Conservation (phyloP, 2,797 vertebrate species). For the Moxostoma hubbsi region DNA sequence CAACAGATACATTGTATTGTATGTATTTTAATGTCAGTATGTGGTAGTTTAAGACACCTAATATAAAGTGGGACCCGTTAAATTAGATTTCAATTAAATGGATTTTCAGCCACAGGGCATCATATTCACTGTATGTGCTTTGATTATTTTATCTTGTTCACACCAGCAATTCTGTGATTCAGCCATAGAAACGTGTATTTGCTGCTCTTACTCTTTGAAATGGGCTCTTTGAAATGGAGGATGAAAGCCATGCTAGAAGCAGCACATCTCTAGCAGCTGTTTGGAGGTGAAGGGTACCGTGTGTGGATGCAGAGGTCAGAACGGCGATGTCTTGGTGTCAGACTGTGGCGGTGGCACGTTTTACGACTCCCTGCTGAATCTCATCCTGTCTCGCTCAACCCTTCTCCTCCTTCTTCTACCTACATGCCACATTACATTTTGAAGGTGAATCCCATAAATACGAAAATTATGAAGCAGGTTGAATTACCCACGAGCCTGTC, state of each 20-base stretch:
- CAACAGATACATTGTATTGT: no score
- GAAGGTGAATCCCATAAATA: conserved; percentile 84
- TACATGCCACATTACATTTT: conserved; percentile 81
- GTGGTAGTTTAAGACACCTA: no score
- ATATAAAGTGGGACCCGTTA: no score
- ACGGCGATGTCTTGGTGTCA: conserved; percentile 67
- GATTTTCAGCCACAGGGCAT: background rate
- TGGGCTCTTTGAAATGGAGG: background rate
- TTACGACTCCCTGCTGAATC: conserved; percentile 68
- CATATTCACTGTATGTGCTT: background rate
- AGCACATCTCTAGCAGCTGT: conserved; percentile 63
- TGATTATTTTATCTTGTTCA: background rate
- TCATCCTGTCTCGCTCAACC: conserved; percentile 31
- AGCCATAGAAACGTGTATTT: background rate
- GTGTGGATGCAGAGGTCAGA: conserved; percentile 67
- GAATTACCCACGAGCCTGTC: conserved; percentile 70
- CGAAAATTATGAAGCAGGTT: conserved; percentile 77
- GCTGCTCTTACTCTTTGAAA: conserved; percentile 6
- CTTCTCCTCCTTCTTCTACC: conserved; percentile 57
- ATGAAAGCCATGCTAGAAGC: conserved; percentile 21
- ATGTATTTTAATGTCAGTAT: no score
- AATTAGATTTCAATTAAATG: background rate
- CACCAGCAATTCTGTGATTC: background rate
- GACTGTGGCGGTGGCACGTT: conserved; percentile 72
- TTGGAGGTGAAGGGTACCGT: conserved; percentile 69